phyloP scores from a whole-genome alignment of 2,113 vertebrate genomes.

The Malurus alboscapulatus region DNA sequence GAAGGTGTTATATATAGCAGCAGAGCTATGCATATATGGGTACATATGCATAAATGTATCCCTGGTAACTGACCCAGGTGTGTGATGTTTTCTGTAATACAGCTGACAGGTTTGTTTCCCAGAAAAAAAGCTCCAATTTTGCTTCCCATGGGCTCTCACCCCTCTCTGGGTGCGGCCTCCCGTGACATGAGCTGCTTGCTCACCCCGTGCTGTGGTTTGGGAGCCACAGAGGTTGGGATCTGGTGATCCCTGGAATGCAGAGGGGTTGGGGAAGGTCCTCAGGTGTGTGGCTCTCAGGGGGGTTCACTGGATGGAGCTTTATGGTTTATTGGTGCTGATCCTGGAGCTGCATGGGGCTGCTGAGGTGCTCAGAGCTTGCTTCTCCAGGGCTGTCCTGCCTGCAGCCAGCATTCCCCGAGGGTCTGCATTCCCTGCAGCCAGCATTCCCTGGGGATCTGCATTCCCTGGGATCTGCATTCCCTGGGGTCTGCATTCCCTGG shows the following conservation, averaged over 20 bases:
- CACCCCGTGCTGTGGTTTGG: accelerated
- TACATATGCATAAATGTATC: neutral
- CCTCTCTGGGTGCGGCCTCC: neutral
- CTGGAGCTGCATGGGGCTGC: neutral
- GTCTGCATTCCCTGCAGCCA: too few relatives aligned
- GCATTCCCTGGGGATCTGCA: too few relatives aligned
- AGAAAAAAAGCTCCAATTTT: neutral
- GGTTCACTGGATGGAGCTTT: neutral
- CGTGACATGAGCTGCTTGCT: accelerated
- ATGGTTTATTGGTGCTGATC: neutral
- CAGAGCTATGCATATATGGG: neutral
- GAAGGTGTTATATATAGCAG: slow-evolving; percentile 34
- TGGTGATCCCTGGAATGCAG: neutral
- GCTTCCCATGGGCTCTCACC: neutral
- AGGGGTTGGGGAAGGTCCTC: neutral
- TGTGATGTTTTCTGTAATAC: neutral
- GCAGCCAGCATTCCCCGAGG: accelerated
- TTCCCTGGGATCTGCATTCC: too few relatives aligned
- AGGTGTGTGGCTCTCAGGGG: accelerated
- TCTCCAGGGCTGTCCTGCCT: neutral
- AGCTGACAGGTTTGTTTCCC: neutral
- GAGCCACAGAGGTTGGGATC: accelerated
- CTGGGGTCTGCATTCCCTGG: too few relatives aligned
- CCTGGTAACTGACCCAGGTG: neutral
- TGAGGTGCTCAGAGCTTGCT: neutral